phyloP scores from a whole-genome alignment of 2,888 invertebrate genomes.

The Homarus gammarus region DNA sequence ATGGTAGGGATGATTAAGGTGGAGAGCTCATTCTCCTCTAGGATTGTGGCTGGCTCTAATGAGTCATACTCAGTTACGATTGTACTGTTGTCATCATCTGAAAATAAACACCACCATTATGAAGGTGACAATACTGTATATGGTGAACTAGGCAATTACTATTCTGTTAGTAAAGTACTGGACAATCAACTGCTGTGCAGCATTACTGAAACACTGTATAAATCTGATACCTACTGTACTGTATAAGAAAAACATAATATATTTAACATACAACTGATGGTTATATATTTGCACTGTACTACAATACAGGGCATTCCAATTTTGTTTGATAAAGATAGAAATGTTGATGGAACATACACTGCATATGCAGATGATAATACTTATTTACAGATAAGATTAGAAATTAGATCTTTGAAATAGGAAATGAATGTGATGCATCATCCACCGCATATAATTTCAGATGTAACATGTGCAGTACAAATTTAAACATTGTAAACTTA shows the following conservation, averaged over 20 bases:
- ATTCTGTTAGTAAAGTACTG: neutral
- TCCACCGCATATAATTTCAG: too few species aligned
- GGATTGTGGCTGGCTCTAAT: slow-evolving; percentile 51
- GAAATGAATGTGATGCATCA: too few species aligned
- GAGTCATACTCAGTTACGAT: slow-evolving; percentile 63
- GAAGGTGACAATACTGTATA: too few species aligned
- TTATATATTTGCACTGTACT: neutral
- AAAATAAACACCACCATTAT: neutral
- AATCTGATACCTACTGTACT: too few species aligned
- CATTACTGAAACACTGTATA: neutral
- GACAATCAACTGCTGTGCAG: too few species aligned
- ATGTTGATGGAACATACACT: too few species aligned
- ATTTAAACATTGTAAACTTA: too few species aligned
- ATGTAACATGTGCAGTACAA: too few species aligned
- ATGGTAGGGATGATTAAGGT: slow-evolving; percentile 66
- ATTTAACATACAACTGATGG: neutral
- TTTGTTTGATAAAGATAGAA: neutral
- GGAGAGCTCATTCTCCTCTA: slow-evolving; percentile 66
- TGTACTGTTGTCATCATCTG: slow-evolving; percentile 66
- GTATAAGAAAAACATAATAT: too few species aligned
- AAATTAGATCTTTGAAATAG: too few species aligned
- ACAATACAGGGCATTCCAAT: neutral
- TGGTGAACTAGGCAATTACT: neutral
- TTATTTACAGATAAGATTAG: too few species aligned
- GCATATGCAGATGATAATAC: too few species aligned